These are phyloP conservation scores for Hystrix cristata DNA, from an alignment of 2,113 vertebrate genomes.

Conservation along the genomic window DNA sequence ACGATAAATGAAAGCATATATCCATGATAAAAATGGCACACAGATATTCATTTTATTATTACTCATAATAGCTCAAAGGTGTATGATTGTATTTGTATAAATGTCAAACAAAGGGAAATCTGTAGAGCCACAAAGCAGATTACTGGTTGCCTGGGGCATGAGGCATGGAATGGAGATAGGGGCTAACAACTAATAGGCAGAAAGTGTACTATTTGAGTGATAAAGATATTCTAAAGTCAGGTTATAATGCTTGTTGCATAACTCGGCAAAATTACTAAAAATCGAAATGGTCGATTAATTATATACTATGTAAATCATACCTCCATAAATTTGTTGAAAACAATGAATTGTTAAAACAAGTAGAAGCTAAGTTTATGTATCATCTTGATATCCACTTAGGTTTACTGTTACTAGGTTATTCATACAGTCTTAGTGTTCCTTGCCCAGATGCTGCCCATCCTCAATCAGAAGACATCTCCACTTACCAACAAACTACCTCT, in stretches of 20 bases:
- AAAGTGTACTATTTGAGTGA: not conserved
- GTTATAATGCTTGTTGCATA: not conserved
- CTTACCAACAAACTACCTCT: not conserved
- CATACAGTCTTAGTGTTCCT: not conserved
- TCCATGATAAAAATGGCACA: not conserved
- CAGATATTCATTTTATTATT: not conserved
- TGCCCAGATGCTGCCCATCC: too few species aligned
- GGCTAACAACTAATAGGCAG: not conserved
- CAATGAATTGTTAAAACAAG: not conserved
- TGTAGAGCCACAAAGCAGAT: not conserved
- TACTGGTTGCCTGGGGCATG: not conserved
- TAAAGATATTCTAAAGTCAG: slow-evolving; percentile 23
- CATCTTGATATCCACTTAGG: not conserved
- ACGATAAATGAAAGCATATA: not conserved
- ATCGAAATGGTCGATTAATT: not conserved
- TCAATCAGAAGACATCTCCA: not conserved
- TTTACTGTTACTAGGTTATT: not conserved
- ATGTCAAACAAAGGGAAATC: not conserved
- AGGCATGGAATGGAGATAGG: not conserved
- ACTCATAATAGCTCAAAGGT: not conserved
- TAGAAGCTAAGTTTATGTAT: not conserved
- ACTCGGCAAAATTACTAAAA: not conserved
- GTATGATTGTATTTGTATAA: not conserved
- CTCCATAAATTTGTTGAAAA: not conserved
- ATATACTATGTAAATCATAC: not conserved